Base-by-base conservation (phyloP, 2,797 vertebrate genomes). In the Loris lydekkerianus region DNA sequence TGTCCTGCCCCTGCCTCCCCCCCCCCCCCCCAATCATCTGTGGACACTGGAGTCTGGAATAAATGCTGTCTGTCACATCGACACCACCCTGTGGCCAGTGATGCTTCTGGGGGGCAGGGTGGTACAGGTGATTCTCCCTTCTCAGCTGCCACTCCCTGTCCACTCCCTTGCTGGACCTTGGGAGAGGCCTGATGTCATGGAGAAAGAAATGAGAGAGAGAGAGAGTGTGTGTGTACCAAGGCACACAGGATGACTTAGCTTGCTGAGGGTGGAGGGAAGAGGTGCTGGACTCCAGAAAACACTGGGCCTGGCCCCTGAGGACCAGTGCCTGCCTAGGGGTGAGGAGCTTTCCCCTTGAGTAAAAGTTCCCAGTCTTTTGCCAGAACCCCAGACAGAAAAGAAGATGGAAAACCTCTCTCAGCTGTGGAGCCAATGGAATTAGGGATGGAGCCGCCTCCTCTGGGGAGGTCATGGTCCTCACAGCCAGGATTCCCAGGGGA, bases 41-140 rank as follows among this genome's bases (percentile, higher is more conserved):
- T 92, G 97, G 96, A 97, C 97, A 97, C 97, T 98, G 97, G 97
- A 98, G 94, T 91, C 94, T 89, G 78, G 93, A 98, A 97, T 98
- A 97, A 97, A 98, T 37, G 91, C 92, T 92, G 46, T 92, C 95
- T 95, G 86, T 93, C 97, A 94, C 95, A 0, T 86, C 1, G 10
- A 93, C 70, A 58, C 92, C 58, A 49, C 43, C 70, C 56, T 14
- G 34, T 20, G 43, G 82, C 85, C 84, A 46, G 95, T 76, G 91
- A 77, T n/a, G 17, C 83, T n/a, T 58, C 61, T 25, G 31, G 61
- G 76, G 60, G 8, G 31, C 61, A 31, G 21, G 25, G 27, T 37
- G 29, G 10, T 2, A 1, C 89, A 49, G 69, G 67, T 87, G 63
- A 72, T 2, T 37, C 17, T 4, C 21, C 46, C 14, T 37, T 56